A percentile compares a stretch with the other conserved stretches of the same genome.
Evolutionary conservation across 2,113 vertebrate species (phyloP).

Genomic region (Spea multiplicata): DNA sequence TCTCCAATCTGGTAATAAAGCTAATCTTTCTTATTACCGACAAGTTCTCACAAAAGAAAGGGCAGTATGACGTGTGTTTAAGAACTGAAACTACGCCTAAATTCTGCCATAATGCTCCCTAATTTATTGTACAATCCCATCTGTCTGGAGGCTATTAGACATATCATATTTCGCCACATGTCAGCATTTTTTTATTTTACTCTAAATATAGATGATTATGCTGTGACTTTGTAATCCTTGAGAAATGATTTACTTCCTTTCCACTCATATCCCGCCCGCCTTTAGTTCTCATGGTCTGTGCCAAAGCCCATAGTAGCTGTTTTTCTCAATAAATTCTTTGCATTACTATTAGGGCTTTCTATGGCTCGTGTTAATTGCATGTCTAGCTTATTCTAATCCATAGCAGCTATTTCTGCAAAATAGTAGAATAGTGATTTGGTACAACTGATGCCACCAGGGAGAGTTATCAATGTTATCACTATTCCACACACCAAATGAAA

Average conservation of each 20-base stretch:
- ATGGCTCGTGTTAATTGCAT: background rate
- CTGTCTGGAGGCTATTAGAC: slow-evolving; percentile 19
- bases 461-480: too few species aligned
- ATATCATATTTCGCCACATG: slow-evolving; percentile 20
- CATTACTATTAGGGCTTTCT: background rate
- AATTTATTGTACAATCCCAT: slow-evolving; percentile 17
- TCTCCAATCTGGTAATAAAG: too few species aligned
- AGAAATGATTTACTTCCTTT: slow-evolving; percentile 24
- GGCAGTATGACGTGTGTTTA: background rate
- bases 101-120: background rate
- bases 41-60: too few species aligned
- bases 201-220: slow-evolving; percentile 7
- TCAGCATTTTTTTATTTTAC: slow-evolving; percentile 36
- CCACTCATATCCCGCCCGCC: slow-evolving; percentile 17
- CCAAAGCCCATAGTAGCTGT: slow-evolving; percentile 15
- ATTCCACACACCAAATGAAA: too few species aligned
- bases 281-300: slow-evolving; percentile 35
- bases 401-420: background rate
- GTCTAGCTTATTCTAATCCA: background rate
- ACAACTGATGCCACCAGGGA: too few species aligned
- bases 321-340: background rate
- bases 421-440: too few species aligned
- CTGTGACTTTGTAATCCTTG: slow-evolving; percentile 22
- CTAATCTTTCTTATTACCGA: too few species aligned
- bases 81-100: background rate